Evolutionary conservation across 2,113 vertebrate species (phyloP).

Genomic region (Caretta caretta): DNA sequence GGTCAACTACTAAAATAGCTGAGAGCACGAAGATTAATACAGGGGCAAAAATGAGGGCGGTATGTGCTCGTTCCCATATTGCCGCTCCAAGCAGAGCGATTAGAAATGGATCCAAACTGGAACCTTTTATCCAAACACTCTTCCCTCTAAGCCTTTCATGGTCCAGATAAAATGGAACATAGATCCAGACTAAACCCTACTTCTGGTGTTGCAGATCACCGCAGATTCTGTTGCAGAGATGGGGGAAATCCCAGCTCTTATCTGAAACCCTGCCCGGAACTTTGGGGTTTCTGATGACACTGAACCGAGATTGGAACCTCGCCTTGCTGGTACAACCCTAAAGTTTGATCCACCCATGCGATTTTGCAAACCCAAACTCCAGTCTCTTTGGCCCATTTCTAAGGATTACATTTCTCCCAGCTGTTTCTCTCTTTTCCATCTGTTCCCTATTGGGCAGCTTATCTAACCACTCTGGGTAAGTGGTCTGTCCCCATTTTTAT

Average conservation of each 20-base stretch:
- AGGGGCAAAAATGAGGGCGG: not conserved
- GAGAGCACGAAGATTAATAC: not conserved
- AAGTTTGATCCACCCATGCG: not conserved
- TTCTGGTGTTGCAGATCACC: not conserved
- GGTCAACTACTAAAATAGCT: not conserved
- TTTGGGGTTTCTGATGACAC: not conserved
- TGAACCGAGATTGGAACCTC: not conserved
- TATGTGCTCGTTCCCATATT: not conserved
- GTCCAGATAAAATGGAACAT: not conserved
- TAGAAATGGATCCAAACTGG: not conserved
- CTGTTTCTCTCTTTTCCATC: not conserved
- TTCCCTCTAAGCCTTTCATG: not conserved
- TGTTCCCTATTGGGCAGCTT: not conserved
- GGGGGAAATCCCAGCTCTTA: not conserved
- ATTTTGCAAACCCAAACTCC: not conserved
- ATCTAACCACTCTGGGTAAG: accelerated
- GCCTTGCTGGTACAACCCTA: not conserved
- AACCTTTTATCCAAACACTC: not conserved
- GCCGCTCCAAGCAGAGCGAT: not conserved
- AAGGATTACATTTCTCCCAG: not conserved
- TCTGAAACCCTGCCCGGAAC: not conserved
- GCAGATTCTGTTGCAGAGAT: not conserved
- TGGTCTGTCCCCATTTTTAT: accelerated
- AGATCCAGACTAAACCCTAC: too few species aligned
- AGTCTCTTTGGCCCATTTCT: not conserved